These are phyloP conservation scores for Theodoxus fluviatilis DNA, from an alignment of 2,888 invertebrate genomes.

Conservation along the genomic window DNA sequence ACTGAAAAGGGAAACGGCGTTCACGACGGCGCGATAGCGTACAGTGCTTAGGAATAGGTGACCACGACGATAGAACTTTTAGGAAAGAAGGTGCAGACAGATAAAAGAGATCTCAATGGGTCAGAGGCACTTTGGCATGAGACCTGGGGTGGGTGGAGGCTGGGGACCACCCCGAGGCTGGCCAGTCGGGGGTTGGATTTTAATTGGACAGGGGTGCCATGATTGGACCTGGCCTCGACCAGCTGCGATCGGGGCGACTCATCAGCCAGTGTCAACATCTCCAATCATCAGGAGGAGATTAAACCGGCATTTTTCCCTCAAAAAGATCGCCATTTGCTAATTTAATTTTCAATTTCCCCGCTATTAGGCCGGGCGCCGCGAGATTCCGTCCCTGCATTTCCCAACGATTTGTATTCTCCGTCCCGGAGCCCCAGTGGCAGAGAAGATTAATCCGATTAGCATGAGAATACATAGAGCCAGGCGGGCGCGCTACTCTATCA, in stretches of 20 bases:
- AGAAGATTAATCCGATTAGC: conserved; percentile 39
- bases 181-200: too few species aligned
- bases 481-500: conserved; percentile 31
- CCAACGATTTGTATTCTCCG: conserved; percentile 38
- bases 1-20: too few species aligned
- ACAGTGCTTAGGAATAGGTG: too few species aligned
- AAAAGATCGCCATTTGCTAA: conserved; percentile 61
- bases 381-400: conserved; percentile 48
- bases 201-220: too few species aligned
- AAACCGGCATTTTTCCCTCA: conserved; percentile 55
- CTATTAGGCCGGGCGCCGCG: conserved; percentile 55
- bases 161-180: too few species aligned
- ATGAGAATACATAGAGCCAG: conserved; percentile 33
- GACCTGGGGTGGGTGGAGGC: too few species aligned
- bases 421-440: conserved; percentile 30
- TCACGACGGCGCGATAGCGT: too few species aligned
- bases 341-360: conserved; percentile 63
- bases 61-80: too few species aligned
- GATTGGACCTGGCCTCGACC: too few species aligned
- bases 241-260: conserved; percentile 38
- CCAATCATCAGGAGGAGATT: conserved; percentile 55
- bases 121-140: too few species aligned
- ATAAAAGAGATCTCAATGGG: too few species aligned
- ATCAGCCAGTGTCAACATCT: conserved; percentile 42
- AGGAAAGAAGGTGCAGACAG: too few species aligned